Percentiles rank a stretch among this genome's conserved stretches.
Conservation (phyloP, 2,797 vertebrate species). For the Oreochromis grahami region DNA sequence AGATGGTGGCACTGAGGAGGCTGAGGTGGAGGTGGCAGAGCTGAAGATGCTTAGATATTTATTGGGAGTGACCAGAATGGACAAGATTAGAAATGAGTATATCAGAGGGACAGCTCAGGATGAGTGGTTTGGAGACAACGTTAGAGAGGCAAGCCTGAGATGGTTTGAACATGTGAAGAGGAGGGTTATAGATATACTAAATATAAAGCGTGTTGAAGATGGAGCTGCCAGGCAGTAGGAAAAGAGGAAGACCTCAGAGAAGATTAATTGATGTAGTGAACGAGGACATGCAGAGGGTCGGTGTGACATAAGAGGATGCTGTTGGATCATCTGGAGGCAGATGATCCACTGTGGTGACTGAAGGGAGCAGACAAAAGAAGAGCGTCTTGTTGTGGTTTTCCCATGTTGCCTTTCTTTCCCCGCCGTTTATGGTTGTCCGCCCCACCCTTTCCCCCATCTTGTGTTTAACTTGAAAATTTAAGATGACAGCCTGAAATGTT, state of each 20-base stretch:
- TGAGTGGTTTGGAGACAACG: not conserved
- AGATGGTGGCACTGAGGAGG: not conserved
- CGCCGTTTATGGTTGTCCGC: rapidly evolving
- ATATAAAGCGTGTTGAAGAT: not conserved
- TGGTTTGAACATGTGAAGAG: not conserved
- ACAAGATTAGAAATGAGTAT: not conserved
- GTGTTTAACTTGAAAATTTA: not conserved
- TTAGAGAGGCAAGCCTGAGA: not conserved
- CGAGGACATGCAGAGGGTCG: rapidly evolving
- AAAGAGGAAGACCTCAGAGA: not conserved
- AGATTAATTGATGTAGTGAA: not conserved
- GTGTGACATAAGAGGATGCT: not conserved
- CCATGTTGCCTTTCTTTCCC: not conserved
- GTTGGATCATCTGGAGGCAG: not conserved
- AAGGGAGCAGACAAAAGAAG: not conserved
- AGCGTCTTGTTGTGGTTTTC: not conserved
- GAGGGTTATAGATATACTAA: not conserved
- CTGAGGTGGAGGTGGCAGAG: not conserved
- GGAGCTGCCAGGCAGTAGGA: not conserved
- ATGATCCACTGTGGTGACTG: not conserved
- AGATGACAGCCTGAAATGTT: rapidly evolving
- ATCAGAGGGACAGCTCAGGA: not conserved
- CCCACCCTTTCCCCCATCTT: not conserved
- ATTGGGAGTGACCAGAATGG: not conserved
- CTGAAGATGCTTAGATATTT: not conserved